Percentiles rank a stretch among this genome's conserved stretches.
Conservation (phyloP, 2,888 invertebrate genomes). For the Lumbricus terrestris region DNA sequence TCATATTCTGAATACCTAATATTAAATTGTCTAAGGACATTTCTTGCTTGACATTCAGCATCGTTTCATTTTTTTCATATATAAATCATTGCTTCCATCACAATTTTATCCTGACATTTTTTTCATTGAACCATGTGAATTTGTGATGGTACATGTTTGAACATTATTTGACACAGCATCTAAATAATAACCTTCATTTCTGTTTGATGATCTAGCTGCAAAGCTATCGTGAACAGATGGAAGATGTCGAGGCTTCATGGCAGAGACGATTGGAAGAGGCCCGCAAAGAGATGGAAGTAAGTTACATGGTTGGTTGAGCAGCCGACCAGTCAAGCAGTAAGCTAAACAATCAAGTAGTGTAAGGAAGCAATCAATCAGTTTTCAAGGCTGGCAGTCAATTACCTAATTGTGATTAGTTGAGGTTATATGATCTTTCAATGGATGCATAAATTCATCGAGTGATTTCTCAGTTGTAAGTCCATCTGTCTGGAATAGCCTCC, state of each 20-base stretch:
- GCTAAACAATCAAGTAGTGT: too few relatives aligned
- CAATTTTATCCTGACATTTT: background rate
- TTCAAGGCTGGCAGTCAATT: too few relatives aligned
- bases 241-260: constrained; percentile 37
- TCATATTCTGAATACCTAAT: background rate
- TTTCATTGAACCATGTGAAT: background rate
- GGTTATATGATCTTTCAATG: too few relatives aligned
- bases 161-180: background rate
- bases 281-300: constrained; percentile 38
- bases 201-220: constrained; percentile 31
- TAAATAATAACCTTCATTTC: background rate
- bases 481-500: too few relatives aligned
- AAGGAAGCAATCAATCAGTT: too few relatives aligned
- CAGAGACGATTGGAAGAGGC: constrained; percentile 36
- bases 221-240: constrained; percentile 40
- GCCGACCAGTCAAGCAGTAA: background rate
- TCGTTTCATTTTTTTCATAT: background rate
- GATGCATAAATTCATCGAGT: background rate
- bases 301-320: background rate
- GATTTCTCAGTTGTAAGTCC: too few relatives aligned
- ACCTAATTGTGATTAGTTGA: too few relatives aligned
- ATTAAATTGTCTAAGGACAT: background rate
- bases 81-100: background rate
- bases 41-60: background rate
- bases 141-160: background rate